phyloP scores from a whole-genome alignment of 2,888 invertebrate genomes.

The Teleogryllus oceanicus region DNA sequence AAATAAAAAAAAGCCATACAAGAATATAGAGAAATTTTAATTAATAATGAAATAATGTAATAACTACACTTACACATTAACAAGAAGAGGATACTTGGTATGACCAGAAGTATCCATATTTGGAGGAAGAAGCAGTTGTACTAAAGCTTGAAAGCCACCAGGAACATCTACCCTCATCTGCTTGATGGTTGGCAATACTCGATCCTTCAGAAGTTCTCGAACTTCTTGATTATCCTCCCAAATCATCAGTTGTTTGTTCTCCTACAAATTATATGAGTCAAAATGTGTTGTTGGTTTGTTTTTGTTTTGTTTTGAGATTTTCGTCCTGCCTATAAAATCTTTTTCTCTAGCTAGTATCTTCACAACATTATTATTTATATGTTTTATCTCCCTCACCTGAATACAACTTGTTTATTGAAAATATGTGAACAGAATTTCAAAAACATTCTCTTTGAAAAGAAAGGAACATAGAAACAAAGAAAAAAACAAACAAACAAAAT shows the following conservation, averaged over 20 bases:
- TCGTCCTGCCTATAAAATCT: too few relatives aligned
- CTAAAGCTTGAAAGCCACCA: constrained; percentile 68
- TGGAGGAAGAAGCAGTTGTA: constrained; percentile 69
- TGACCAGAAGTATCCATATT: constrained; percentile 63
- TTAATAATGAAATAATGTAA: neutral
- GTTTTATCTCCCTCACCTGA: too few relatives aligned
- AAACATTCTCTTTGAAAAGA: too few relatives aligned
- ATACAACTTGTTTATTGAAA: too few relatives aligned
- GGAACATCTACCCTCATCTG: constrained; percentile 55
- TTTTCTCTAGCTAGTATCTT: too few relatives aligned
- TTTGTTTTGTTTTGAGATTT: neutral
- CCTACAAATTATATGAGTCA: constrained; percentile 18
- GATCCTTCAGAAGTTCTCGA: constrained; percentile 32
- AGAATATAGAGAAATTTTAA: neutral
- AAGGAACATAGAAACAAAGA: too few relatives aligned
- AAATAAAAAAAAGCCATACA: neutral
- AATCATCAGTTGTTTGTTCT: constrained; percentile 22
- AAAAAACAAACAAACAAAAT: too few relatives aligned
- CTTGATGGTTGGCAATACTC: constrained; percentile 37
- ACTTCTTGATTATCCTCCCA: constrained; percentile 39
- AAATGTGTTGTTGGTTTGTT: neutral
- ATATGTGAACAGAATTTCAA: too few relatives aligned
- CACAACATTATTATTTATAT: too few relatives aligned
- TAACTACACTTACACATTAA: constrained; percentile 69
- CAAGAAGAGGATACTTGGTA: constrained; percentile 75